These are phyloP conservation scores for Eulemur macaco DNA, from an alignment of 2,113 vertebrate species.

Conservation along the genomic window DNA sequence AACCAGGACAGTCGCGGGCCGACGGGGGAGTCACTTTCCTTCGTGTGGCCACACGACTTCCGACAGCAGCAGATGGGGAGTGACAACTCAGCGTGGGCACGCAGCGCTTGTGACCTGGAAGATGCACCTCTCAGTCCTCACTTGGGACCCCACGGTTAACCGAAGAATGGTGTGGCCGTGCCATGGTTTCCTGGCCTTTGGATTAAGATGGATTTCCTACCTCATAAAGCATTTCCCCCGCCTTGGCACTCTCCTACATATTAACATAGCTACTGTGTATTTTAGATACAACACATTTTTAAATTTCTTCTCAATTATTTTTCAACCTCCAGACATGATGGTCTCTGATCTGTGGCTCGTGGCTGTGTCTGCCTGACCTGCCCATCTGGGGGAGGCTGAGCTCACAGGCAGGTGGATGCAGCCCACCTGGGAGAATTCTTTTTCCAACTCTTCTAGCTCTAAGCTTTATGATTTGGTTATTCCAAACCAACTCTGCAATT, in stretches of 20 bases:
- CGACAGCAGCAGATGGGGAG: not conserved
- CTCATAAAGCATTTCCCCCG: constrained; percentile 25
- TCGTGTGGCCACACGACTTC: not conserved
- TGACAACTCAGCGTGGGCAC: not conserved
- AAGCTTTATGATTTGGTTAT: not conserved
- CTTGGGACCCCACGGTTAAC: not conserved
- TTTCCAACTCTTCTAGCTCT: not conserved
- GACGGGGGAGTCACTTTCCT: fast-evolving
- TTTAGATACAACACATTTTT: constrained; percentile 4
- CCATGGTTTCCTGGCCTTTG: not conserved
- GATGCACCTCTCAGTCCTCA: not conserved
- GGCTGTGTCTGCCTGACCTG: not conserved
- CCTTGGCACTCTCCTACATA: constrained; percentile 14
- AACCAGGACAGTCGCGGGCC: not conserved
- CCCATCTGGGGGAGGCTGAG: not conserved
- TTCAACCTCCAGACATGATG: not conserved
- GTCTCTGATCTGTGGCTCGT: not conserved
- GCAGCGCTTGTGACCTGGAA: not conserved
- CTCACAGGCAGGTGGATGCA: not conserved
- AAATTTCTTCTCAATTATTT: constrained; percentile 46
- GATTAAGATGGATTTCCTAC: constrained; percentile 47
- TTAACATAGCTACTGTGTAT: constrained; percentile 47
- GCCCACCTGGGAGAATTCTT: not conserved
- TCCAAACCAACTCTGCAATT: not conserved
- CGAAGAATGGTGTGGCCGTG: not conserved